Conservation (phyloP, 2,797 vertebrate genomes). For the Alfaro cultratus region DNA sequence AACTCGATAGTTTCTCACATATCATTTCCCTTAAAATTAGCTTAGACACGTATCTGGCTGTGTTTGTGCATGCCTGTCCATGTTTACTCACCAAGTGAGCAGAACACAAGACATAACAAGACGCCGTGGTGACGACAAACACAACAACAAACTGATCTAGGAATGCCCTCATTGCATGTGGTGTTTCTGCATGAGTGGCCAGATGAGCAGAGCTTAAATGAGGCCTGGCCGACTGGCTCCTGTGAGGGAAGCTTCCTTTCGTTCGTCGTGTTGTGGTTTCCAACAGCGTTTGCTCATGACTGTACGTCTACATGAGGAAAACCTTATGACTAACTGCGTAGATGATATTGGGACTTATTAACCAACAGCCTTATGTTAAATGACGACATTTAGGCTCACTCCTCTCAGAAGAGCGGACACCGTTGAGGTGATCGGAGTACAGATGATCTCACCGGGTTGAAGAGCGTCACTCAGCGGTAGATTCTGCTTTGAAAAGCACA, state of each 20-base stretch:
- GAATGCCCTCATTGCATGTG: constrained; percentile 61
- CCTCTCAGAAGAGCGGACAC: background rate
- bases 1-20: background rate
- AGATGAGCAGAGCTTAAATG: constrained; percentile 51
- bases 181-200: constrained; percentile 48
- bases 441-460: background rate
- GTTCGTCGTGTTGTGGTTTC: background rate
- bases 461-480: background rate
- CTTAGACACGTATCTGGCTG: background rate
- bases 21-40: constrained; percentile 5
- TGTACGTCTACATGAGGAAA: background rate
- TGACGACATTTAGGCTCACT: background rate
- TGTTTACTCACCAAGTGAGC: constrained; percentile 32
- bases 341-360: background rate
- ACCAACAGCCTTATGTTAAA: background rate
- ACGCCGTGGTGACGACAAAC: constrained; percentile 48
- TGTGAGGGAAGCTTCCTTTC: background rate
- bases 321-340: background rate
- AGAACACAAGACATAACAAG: constrained; percentile 70
- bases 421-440: background rate
- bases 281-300: background rate
- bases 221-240: constrained; percentile 53
- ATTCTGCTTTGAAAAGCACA: too few relatives aligned
- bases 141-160: constrained; percentile 28
- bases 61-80: constrained; percentile 16